Base-by-base conservation (phyloP, 2,113 vertebrate genomes). In the Cebus imitator region DNA sequence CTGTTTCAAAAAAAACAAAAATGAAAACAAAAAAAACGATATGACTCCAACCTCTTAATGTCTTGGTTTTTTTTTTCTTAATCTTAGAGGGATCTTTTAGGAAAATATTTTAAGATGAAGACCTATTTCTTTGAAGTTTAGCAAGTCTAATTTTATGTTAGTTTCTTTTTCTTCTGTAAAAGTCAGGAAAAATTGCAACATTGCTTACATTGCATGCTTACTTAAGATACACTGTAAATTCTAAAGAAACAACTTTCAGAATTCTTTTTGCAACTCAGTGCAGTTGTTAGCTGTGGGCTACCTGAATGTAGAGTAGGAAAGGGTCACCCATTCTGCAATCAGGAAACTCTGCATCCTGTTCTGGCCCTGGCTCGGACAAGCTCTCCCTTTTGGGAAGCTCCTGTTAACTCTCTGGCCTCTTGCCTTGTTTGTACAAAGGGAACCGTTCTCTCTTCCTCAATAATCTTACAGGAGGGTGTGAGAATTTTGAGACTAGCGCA, bases 71-170 rank as follows among this genome's bases (percentile, higher is more conserved):
- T 50, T 78, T 91, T 40, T 37, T 23, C 43, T 57, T 85, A 50
- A 66, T 73, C 45, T 91, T 68, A 75, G 78, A 64, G 35, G 25
- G 30, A 64, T 73, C 64, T 76, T 95, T 95, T n/a, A 64, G 64
- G 79, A 91, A 79, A 82, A n/a, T 78, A 84, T 70, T 91, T 83
- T 66, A 84, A n/a, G 61, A 95, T 82, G 21, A 91, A 83, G 73
- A 90, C 81, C 40, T 52, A 90, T 32, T 52, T 94, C 87, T 84
- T 80, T 90, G 61, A 93, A 79, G 43, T 81, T 96, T n/a, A 81
- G 50, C 43, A 83, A 57, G 37, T 84, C 91, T 87, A 52, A 73
- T 95, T 83, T 95, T 86, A 94, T 23, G 48, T 92, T 25, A 66
- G 27, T 55, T 86, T 91, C 80, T 86, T 94, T 87, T 79, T n/a